Percentiles rank a stretch among this genome's conserved stretches.
Conservation (phyloP, 2,888 invertebrate genomes). For the Epiblema foenella region DNA sequence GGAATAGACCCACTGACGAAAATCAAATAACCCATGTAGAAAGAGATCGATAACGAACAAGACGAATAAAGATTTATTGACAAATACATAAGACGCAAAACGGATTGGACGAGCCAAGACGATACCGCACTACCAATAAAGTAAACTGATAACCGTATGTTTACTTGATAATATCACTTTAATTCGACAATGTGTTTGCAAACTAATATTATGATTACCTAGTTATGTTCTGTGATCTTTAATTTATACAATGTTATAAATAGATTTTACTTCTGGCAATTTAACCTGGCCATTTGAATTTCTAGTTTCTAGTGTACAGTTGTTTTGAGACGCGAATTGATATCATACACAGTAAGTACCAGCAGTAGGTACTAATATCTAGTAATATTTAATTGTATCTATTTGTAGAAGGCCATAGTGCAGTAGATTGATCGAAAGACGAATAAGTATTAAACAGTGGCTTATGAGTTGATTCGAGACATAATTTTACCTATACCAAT, state of each 20-base stretch:
- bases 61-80: too few relatives aligned
- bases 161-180: constrained; percentile 21
- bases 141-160: not conserved
- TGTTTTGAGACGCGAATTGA: not conserved
- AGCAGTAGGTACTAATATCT: not conserved
- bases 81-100: too few relatives aligned
- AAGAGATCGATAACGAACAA: too few relatives aligned
- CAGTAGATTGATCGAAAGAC: not conserved
- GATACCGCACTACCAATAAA: not conserved
- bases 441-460: too few relatives aligned
- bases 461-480: too few relatives aligned
- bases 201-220: constrained; percentile 16
- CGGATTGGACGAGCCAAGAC: too few relatives aligned
- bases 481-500: too few relatives aligned
- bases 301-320: constrained; percentile 15
- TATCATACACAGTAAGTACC: not conserved
- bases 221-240: not conserved
- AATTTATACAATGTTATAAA: constrained; percentile 24
- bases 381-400: not conserved
- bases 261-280: not conserved
- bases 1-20: too few relatives aligned
- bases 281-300: constrained; percentile 14
- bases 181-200: constrained; percentile 6
- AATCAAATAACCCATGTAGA: too few relatives aligned
- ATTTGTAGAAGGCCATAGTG: not conserved